Conservation (phyloP, 2,888 invertebrate genomes). For the Nycteola revayana region DNA sequence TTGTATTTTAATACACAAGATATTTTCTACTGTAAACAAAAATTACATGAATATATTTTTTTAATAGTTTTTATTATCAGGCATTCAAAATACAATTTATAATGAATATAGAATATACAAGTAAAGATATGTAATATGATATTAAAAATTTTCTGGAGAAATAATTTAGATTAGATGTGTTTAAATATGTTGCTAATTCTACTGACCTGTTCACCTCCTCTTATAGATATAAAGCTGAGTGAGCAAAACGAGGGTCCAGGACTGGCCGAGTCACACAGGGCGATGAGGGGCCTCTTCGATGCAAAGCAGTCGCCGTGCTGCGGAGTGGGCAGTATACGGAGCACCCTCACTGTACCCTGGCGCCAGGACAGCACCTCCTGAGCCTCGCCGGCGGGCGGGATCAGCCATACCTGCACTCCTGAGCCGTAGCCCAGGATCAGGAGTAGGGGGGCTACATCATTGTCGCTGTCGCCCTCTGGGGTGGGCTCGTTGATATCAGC, state of each 20-base stretch:
- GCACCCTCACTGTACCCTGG: conserved; percentile 92
- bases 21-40: too few relatives aligned
- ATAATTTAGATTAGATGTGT: too few relatives aligned
- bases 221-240: conserved; percentile 92
- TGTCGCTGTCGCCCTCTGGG: conserved; percentile 85
- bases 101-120: too few relatives aligned
- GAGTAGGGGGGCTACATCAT: conserved; percentile 90
- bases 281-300: conserved; percentile 93
- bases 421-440: conserved; percentile 87
- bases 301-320: conserved; percentile 87
- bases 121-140: too few relatives aligned
- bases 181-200: too few relatives aligned
- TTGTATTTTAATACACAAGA: too few relatives aligned
- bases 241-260: conserved; percentile 90
- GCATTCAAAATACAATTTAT: too few relatives aligned
- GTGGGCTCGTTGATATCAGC: conserved; percentile 91
- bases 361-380: conserved; percentile 97
- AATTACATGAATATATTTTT: too few relatives aligned
- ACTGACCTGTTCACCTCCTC: conserved; percentile 91
- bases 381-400: conserved; percentile 95
- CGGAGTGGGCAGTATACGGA: conserved; percentile 93
- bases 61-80: too few relatives aligned
- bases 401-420: conserved; percentile 89
- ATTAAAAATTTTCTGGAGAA: too few relatives aligned
- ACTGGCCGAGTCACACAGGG: conserved; percentile 92